phyloP scores from a whole-genome alignment of 2,888 invertebrate genomes.

The Cremastobaeus sp. region DNA sequence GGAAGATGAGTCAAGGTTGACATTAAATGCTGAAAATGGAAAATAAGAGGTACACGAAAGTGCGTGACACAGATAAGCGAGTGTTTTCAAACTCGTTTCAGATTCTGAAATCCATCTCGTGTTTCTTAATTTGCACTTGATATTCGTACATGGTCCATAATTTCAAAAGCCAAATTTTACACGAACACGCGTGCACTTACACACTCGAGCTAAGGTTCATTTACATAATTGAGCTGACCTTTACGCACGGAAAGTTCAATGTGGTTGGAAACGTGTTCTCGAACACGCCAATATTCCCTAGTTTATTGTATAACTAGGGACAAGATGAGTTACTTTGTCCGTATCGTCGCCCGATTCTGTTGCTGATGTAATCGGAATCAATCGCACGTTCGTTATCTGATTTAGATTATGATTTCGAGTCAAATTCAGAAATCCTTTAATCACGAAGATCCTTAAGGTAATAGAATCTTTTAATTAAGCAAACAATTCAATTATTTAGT shows the following conservation, averaged over 20 bases:
- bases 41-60: too few relatives aligned
- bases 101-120: conserved; percentile 14
- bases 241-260: conserved; percentile 54
- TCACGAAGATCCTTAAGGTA: too few relatives aligned
- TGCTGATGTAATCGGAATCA: conserved; percentile 49
- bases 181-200: conserved; percentile 1
- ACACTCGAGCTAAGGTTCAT: conserved; percentile 16
- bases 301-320: conserved; percentile 49
- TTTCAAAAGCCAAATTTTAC: conserved; percentile 30
- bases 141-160: conserved; percentile 14
- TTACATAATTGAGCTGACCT: conserved; percentile 58
- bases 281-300: conserved; percentile 37
- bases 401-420: conserved; percentile 1
- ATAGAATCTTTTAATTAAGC: too few relatives aligned
- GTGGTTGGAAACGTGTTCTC: conserved; percentile 50
- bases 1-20: too few relatives aligned
- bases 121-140: conserved; percentile 13
- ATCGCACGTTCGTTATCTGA: conserved; percentile 52
- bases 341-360: conserved; percentile 28
- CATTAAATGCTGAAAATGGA: too few relatives aligned
- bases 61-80: background rate
- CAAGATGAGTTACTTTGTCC: conserved; percentile 41
- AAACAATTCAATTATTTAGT: too few relatives aligned
- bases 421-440: background rate
- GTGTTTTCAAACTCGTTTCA: conserved; percentile 18